phyloP scores from a whole-genome alignment of 2,888 invertebrate genomes.

The Phyto melanocephala region DNA sequence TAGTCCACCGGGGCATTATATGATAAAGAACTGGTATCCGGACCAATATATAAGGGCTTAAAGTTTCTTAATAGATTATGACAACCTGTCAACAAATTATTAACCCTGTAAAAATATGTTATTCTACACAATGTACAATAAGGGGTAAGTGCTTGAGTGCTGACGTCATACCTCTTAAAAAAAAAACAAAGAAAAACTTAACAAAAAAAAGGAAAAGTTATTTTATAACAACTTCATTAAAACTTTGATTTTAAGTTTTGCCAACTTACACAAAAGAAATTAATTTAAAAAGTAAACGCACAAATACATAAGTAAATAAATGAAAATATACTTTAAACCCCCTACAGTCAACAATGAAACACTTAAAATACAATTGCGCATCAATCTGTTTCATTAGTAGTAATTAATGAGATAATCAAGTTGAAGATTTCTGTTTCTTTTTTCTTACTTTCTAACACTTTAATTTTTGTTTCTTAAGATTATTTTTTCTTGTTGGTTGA shows the following conservation, averaged over 20 bases:
- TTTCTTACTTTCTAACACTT: not conserved
- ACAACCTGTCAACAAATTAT: too few species aligned
- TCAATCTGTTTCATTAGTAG: slow-evolving; percentile 71
- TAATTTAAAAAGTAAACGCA: not conserved
- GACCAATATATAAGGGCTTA: too few species aligned
- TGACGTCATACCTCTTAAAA: too few species aligned
- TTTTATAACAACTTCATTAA: slow-evolving; percentile 21
- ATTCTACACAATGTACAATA: too few species aligned
- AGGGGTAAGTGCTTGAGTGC: not conserved
- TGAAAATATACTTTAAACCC: not conserved
- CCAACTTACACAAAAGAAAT: not conserved
- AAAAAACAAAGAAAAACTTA: not conserved
- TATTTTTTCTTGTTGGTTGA: not conserved
- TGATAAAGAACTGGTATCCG: too few species aligned
- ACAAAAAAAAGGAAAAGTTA: not conserved
- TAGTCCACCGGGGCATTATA: too few species aligned
- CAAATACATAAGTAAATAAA: not conserved
- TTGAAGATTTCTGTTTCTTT: slow-evolving; percentile 67
- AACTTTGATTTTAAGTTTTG: slow-evolving; percentile 16
- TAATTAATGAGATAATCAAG: slow-evolving; percentile 74
- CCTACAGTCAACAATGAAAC: not conserved
- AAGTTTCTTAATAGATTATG: too few species aligned
- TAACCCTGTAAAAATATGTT: too few species aligned
- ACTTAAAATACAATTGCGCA: slow-evolving; percentile 55
- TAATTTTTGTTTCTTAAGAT: not conserved